These are phyloP conservation scores for Microplitis demolitor DNA, from an alignment of 1,140 invertebrate species.

Conservation along the genomic window DNA sequence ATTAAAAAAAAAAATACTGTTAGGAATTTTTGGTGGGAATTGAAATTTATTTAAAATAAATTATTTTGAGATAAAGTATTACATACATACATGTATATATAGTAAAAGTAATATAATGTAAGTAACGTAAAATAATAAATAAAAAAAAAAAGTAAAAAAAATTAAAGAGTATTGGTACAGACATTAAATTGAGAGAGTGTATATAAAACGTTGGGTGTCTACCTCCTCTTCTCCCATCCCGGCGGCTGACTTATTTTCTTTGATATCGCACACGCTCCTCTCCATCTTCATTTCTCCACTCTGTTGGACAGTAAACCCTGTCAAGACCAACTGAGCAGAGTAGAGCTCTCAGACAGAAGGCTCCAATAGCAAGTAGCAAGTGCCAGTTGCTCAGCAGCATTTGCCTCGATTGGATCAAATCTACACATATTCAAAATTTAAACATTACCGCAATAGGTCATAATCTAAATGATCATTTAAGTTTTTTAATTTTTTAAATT, in stretches of 20 bases:
- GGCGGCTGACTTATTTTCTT: background rate
- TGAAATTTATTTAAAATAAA: too few species aligned
- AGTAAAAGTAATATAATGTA: background rate
- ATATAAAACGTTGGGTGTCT: background rate
- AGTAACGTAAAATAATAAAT: background rate
- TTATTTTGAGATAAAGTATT: background rate
- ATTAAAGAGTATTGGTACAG: background rate
- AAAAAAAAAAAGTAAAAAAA: background rate
- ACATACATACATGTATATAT: too few species aligned
- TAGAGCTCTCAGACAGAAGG: conserved; percentile 8
- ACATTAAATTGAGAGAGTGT: background rate
- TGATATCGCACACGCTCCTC: conserved; percentile 20
- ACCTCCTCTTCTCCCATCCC: conserved; percentile 1
- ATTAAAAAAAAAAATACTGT: too few species aligned
- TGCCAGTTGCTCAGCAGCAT: conserved; percentile 33
- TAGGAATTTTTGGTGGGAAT: too few species aligned
- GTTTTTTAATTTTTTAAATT: background rate
- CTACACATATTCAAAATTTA: background rate
- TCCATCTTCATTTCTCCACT: conserved; percentile 1
- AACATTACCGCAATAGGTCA: background rate
- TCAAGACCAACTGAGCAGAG: background rate
- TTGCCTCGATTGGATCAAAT: conserved; percentile 27
- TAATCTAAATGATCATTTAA: background rate
- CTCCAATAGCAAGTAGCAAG: conserved; percentile 26
- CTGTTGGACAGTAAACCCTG: background rate